These are phyloP conservation scores for Puntigrus tetrazona DNA, from an alignment of 2,113 vertebrate species.

Conservation along the genomic window DNA sequence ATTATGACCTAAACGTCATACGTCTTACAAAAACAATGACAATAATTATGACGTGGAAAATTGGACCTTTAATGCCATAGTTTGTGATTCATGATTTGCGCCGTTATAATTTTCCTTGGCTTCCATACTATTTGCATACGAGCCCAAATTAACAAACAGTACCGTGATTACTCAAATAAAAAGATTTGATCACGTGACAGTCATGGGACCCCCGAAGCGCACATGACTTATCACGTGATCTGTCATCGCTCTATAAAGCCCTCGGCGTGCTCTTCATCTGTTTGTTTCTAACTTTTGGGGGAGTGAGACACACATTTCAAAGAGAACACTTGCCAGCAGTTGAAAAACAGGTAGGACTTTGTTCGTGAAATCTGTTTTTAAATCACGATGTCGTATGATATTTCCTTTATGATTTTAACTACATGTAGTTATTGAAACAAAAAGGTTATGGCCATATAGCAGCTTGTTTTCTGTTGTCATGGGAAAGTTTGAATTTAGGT, in stretches of 20 bases:
- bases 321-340: not conserved
- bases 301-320: not conserved
- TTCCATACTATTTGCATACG: not conserved
- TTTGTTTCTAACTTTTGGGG: not conserved
- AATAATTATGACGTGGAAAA: not conserved
- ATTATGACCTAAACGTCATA: not conserved
- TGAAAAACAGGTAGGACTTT: not conserved
- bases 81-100: not conserved
- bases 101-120: not conserved
- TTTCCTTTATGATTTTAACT: not conserved
- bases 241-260: slow-evolving; percentile 11
- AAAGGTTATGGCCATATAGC: not conserved
- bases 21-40: not conserved
- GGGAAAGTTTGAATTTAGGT: too few relatives aligned
- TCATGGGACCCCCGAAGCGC: slow-evolving; percentile 24
- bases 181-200: slow-evolving; percentile 39
- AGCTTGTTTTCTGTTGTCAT: not conserved
- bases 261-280: not conserved
- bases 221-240: slow-evolving; percentile 47
- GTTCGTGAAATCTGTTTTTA: not conserved
- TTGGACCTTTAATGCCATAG: not conserved
- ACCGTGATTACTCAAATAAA: not conserved
- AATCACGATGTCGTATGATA: not conserved
- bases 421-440: too few relatives aligned
- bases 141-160: not conserved